These are phyloP conservation scores for Epsilonema sp. DNA, from an alignment of 2,888 invertebrate genomes.

Conservation along the genomic window DNA sequence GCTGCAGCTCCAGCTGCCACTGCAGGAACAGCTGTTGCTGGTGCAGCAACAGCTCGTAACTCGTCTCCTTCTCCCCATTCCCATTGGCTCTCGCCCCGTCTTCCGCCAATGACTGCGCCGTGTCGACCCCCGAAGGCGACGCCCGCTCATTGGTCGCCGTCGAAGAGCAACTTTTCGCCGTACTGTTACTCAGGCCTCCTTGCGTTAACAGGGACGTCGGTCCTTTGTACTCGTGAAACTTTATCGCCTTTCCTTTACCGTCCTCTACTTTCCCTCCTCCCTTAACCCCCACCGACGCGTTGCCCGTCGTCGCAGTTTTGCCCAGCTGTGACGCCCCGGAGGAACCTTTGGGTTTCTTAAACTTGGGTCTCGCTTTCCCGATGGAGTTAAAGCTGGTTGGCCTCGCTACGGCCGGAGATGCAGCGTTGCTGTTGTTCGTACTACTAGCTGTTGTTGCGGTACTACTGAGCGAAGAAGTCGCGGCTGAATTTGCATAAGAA, in stretches of 20 bases:
- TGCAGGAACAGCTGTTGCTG: constrained; percentile 82
- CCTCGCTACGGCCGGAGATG: too few relatives aligned
- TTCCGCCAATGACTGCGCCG: not conserved
- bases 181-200: not conserved
- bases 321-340: too few relatives aligned
- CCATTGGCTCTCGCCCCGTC: not conserved
- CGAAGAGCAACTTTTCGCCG: not conserved
- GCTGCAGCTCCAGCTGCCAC: constrained; percentile 58
- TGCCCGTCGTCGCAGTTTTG: too few relatives aligned
- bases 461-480: too few relatives aligned
- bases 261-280: too few relatives aligned
- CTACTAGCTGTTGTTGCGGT: too few relatives aligned
- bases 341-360: too few relatives aligned
- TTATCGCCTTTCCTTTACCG: constrained; percentile 68
- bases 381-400: too few relatives aligned
- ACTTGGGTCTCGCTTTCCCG: too few relatives aligned
- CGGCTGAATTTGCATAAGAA: too few relatives aligned
- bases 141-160: not conserved
- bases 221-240: constrained; percentile 79
- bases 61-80: constrained; percentile 43
- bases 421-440: too few relatives aligned
- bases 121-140: not conserved
- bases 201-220: constrained; percentile 25
- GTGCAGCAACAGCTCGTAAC: constrained; percentile 70
- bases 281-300: too few relatives aligned